Percentiles rank a stretch among this genome's conserved stretches.
Evolutionary conservation across 2,888 invertebrate species (phyloP).

Genomic region (Dyspetes luteomarginatus): DNA sequence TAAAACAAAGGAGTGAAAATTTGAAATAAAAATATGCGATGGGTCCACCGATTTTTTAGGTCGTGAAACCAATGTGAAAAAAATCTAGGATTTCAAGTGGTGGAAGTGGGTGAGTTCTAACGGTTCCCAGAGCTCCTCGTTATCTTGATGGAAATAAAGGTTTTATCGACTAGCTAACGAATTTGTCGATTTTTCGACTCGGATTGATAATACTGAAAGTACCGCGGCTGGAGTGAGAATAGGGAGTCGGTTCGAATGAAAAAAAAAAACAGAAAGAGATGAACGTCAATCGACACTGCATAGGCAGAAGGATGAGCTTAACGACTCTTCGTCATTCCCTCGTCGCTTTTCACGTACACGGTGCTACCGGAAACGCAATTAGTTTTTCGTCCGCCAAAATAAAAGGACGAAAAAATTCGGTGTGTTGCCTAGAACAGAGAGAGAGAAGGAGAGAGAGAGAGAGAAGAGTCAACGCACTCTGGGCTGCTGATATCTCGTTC

Average conservation of each 20-base stretch:
- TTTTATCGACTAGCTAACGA: slow-evolving; percentile 31
- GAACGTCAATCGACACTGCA: slow-evolving; percentile 51
- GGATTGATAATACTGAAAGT: slow-evolving; percentile 24
- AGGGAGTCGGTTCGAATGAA: slow-evolving; percentile 1
- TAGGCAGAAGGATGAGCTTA: slow-evolving; percentile 39
- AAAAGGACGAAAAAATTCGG: slow-evolving; percentile 68
- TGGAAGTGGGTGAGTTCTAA: not conserved
- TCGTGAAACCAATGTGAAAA: not conserved
- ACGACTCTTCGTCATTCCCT: slow-evolving; percentile 51
- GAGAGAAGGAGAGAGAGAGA: slow-evolving; percentile 5
- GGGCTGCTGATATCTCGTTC: slow-evolving; percentile 23
- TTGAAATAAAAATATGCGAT: too few relatives aligned
- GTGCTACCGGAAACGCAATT: slow-evolving; percentile 71
- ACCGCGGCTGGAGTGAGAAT: not conserved
- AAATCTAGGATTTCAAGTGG: not conserved
- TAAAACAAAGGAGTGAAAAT: too few relatives aligned
- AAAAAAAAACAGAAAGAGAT: slow-evolving; percentile 45
- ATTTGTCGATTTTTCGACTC: slow-evolving; percentile 47
- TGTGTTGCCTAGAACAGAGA: slow-evolving; percentile 29
- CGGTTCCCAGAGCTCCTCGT: not conserved
- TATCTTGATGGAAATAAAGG: slow-evolving; percentile 5
- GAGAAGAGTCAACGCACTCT: slow-evolving; percentile 13
- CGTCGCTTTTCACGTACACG: slow-evolving; percentile 57
- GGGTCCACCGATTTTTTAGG: not conserved
- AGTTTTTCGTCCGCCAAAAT: slow-evolving; percentile 71